Percentiles rank a stretch among this genome's conserved stretches.
These are phyloP conservation scores for Romanogobio albipinnatus DNA, from an alignment of 2,113 vertebrate genomes.

Conservation along the genomic window DNA sequence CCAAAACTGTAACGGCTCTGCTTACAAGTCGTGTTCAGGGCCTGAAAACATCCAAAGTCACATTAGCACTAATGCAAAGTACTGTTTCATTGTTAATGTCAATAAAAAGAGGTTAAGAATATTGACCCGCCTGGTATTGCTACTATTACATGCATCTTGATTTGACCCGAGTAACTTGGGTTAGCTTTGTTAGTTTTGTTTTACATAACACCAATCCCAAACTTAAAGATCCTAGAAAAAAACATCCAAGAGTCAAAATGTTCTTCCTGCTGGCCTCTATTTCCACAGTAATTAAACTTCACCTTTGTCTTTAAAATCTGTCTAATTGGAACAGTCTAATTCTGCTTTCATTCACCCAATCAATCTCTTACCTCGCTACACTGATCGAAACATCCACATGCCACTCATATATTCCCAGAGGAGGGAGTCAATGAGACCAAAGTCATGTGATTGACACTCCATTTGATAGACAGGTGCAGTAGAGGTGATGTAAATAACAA, in stretches of 20 bases:
- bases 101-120: conserved; percentile 10
- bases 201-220: background rate
- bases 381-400: background rate
- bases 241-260: conserved; percentile 6
- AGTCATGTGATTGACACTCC: background rate
- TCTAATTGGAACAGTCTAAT: background rate
- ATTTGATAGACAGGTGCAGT: conserved; percentile 34
- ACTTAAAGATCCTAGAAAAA: background rate
- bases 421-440: background rate
- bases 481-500: background rate
- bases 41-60: background rate
- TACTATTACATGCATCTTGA: conserved; percentile 1
- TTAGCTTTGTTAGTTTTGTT: background rate
- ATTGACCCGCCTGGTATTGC: background rate
- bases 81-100: conserved; percentile 19
- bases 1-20: background rate
- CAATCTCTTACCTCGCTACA: background rate
- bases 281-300: background rate
- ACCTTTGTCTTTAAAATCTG: background rate
- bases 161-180: background rate
- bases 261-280: background rate
- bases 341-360: background rate
- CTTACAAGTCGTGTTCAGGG: background rate
- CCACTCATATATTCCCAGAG: conserved; percentile 19
- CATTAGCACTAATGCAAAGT: background rate